Evolutionary conservation across 2,113 vertebrate species (phyloP).

Genomic region (Plotosus lineatus): DNA sequence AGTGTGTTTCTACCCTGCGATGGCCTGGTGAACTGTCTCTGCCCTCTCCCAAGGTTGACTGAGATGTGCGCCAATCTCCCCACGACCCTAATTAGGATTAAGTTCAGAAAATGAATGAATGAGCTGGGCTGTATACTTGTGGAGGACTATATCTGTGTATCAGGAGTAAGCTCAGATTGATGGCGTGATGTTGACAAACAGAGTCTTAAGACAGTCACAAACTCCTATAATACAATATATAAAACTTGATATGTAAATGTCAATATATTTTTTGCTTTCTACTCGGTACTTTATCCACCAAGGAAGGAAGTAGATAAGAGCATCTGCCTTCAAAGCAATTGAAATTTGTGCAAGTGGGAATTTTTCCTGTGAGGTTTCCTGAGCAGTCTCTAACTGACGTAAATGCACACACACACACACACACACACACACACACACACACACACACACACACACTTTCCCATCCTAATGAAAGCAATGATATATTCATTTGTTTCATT

Average conservation of each 20-base stretch:
- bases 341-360: conserved; percentile 5
- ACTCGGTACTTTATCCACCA: background rate
- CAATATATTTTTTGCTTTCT: background rate
- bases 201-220: background rate
- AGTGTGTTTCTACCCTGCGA: too few relatives aligned
- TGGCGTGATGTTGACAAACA: background rate
- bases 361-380: conserved; percentile 47
- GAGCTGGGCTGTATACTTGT: background rate
- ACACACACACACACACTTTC: background rate
- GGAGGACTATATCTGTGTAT: background rate
- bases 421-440: conserved; percentile 16
- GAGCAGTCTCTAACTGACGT: conserved; percentile 29
- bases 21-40: too few relatives aligned
- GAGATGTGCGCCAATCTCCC: too few relatives aligned
- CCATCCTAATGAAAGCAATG: conserved; percentile 1
- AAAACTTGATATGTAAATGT: too few relatives aligned
- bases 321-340: conserved; percentile 22
- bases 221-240: too few relatives aligned
- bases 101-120: too few relatives aligned
- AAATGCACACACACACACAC: conserved; percentile 16
- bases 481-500: too few relatives aligned
- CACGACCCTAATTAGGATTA: too few relatives aligned
- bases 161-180: background rate
- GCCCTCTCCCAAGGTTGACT: too few relatives aligned
- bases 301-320: conserved; percentile 44